phyloP scores from a whole-genome alignment of 1,140 invertebrate genomes.

The Lordiphosa clarofinis region DNA sequence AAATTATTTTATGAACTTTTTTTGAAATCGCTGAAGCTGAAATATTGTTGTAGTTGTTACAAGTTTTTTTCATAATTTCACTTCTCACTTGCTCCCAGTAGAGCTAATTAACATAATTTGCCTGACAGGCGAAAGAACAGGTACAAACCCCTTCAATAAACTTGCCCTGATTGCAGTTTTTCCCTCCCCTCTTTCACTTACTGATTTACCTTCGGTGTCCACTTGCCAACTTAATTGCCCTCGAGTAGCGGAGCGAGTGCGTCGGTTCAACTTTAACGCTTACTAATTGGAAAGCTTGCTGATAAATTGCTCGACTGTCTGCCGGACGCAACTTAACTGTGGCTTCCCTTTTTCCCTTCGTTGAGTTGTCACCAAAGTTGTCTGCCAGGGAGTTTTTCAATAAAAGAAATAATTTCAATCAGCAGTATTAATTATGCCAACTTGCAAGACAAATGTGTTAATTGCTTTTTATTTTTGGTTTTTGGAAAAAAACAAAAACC shows the following conservation, averaged over 20 bases:
- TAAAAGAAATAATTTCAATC: conserved; percentile 5
- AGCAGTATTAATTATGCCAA: conserved; percentile 1
- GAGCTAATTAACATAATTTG: too few relatives aligned
- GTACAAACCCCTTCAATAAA: not conserved
- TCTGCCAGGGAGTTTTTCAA: conserved; percentile 1
- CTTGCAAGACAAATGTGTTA: conserved; percentile 1
- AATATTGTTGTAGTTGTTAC: too few relatives aligned
- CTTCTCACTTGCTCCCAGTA: too few relatives aligned
- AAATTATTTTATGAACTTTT: too few relatives aligned
- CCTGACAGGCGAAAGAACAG: too few relatives aligned
- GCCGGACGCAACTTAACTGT: not conserved
- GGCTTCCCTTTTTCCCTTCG: not conserved
- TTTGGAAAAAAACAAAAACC: not conserved
- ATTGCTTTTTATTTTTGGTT: conserved; percentile 11
- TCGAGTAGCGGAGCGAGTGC: not conserved
- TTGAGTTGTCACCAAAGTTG: not conserved
- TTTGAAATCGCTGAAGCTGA: too few relatives aligned
- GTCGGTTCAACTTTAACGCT: conserved; percentile 11
- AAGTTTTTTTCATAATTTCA: too few relatives aligned
- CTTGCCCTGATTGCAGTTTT: conserved; percentile 2
- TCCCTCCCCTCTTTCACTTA: conserved; percentile 3
- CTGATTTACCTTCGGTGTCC: conserved; percentile 11
- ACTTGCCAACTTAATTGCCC: conserved; percentile 7
- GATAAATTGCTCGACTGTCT: conserved; percentile 7
- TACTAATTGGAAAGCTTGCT: conserved; percentile 9